Base-by-base conservation (phyloP, 2,797 vertebrate species). In the Cephalopachus bancanus region DNA sequence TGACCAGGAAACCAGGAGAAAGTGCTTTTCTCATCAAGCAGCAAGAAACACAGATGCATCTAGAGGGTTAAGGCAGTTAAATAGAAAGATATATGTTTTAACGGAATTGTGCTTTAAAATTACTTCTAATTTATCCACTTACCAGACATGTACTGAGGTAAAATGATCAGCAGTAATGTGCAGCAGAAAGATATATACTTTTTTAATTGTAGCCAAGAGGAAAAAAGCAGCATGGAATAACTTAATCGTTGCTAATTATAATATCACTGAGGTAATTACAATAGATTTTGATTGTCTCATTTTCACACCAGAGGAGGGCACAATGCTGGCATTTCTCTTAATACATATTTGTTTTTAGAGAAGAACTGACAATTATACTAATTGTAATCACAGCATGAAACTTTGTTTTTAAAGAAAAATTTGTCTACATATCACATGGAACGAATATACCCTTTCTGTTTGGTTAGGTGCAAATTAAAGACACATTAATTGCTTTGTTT, bases 231-330 rank as follows among this genome's bases (percentile, higher is more conserved):
- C 99, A 99, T 99, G 99, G 98, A 99, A 99, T 99, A 99, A 99
- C 99, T 99, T 99, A 99, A 99, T 99, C 98, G 98, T 99, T 98
- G 98, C 99, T 99, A 99, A 99, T 99, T 99, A 99, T 99, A 99
- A 99, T 99, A 99, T 99, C 99, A 98, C 99, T 99, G 98, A 99
- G 99, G 98, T 99, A 99, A 99, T 99, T 99, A 99, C 99, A 99
- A 99, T 99, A 99, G 99, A 99, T 99, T 99, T 99, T 99, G 99
- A 99, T 99, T 99, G 99, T 99, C 99, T 99, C 99, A 99, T 99
- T 99, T 99, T 99, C 98, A 99, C 99, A 98, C 98, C 98, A 98
- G 99, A 99, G 99, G 98, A 99, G 99, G 98, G 98, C 98, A 99
- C 98, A 98, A 99, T 98, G 99, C 98, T 98, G 98, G 98, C 98